Conservation (phyloP, 2,888 invertebrate species). For the Folsomia candida region DNA sequence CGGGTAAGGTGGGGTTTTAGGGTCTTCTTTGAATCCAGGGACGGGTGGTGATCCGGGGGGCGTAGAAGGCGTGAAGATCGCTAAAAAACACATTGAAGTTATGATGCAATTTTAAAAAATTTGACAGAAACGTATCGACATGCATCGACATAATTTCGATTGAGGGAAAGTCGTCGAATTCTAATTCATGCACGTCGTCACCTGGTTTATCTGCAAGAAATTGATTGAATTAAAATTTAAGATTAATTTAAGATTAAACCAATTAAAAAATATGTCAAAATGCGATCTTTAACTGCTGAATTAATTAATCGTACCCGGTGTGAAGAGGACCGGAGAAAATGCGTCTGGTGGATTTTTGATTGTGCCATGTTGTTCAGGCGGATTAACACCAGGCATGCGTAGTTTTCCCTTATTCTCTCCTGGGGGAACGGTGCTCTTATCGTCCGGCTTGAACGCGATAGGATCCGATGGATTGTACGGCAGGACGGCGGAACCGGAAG, state of each 20-base stretch:
- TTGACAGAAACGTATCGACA: too few species aligned
- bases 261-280: not conserved
- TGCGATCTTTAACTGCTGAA: not conserved
- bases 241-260: too few species aligned
- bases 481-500: not conserved
- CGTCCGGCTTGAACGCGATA: not conserved
- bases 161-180: too few species aligned
- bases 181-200: too few species aligned
- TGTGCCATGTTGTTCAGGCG: not conserved
- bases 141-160: too few species aligned
- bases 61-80: not conserved
- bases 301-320: not conserved
- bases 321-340: not conserved
- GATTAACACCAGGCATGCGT: not conserved
- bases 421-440: not conserved
- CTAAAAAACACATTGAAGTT: not conserved
- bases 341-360: not conserved
- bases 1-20: too few species aligned
- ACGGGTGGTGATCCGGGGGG: not conserved
- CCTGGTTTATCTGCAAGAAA: too few species aligned
- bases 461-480: constrained; percentile 1
- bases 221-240: too few species aligned
- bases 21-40: not conserved
- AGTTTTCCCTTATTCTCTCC: not conserved
- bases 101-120: too few species aligned